phyloP scores from a whole-genome alignment of 2,113 vertebrate genomes.

The Oreochromis niloticus region DNA sequence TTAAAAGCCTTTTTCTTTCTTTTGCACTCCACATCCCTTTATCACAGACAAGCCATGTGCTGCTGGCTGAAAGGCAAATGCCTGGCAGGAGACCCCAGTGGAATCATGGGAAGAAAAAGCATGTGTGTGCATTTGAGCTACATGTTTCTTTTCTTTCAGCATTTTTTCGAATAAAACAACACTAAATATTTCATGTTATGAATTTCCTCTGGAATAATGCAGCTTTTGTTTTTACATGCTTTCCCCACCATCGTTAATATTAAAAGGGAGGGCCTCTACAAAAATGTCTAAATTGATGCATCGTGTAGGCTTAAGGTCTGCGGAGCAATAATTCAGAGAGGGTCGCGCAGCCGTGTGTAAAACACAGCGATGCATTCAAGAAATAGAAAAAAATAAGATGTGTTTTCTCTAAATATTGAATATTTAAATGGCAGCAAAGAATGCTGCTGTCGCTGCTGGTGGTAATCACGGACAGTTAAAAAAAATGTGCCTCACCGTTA shows the following conservation, averaged over 20 bases:
- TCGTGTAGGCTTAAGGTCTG: background rate
- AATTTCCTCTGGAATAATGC: slow-evolving; percentile 57
- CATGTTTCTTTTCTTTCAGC: slow-evolving; percentile 39
- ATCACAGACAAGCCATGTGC: slow-evolving; percentile 55
- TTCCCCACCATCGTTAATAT: slow-evolving; percentile 53
- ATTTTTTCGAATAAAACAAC: slow-evolving; percentile 60
- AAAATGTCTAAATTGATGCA: slow-evolving; percentile 22
- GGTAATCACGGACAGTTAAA: background rate
- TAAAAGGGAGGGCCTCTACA: slow-evolving; percentile 23
- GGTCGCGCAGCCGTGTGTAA: background rate
- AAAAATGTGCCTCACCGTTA: background rate
- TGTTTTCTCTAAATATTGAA: background rate
- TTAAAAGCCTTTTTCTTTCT: slow-evolving; percentile 64
- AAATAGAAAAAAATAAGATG: background rate
- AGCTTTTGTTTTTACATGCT: slow-evolving; percentile 52
- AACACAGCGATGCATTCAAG: background rate
- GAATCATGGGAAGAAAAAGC: slow-evolving; percentile 30
- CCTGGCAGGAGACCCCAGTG: slow-evolving; percentile 44
- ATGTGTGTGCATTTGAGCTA: slow-evolving; percentile 5
- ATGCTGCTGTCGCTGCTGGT: background rate
- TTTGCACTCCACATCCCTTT: slow-evolving; percentile 52
- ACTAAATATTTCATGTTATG: slow-evolving; percentile 63
- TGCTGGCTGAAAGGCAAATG: slow-evolving; percentile 37
- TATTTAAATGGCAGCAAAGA: background rate
- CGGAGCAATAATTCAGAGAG: background rate